Conservation (phyloP, 2,797 vertebrate species). For the Myotis planiceps region DNA sequence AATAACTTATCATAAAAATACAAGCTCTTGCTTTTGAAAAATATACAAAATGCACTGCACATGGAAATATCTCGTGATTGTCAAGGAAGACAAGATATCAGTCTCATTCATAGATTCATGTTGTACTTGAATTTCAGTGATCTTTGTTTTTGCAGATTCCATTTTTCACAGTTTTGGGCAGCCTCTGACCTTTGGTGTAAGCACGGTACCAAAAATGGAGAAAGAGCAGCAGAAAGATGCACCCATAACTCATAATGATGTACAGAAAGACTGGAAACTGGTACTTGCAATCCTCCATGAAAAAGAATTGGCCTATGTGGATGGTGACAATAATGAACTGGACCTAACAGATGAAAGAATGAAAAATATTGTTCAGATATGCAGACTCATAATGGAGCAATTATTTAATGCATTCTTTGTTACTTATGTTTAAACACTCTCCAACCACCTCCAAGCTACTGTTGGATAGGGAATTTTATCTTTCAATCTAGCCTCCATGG, state of each 20-base stretch:
- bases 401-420: not conserved
- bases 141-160: conserved; percentile 83
- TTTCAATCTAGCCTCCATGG: conserved; percentile 19
- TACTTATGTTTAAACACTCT: not conserved
- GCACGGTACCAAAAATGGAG: conserved; percentile 98
- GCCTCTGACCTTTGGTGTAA: conserved; percentile 96
- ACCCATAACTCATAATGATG: conserved; percentile 92
- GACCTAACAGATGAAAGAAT: conserved; percentile 85
- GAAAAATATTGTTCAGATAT: conserved; percentile 14
- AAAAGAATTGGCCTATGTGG: conserved; percentile 95
- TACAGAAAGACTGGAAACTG: conserved; percentile 95
- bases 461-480: not conserved
- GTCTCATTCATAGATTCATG: conserved; percentile 45
- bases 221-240: conserved; percentile 94
- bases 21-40: conserved; percentile 83
- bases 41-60: conserved; percentile 83
- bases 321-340: conserved; percentile 93
- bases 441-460: not conserved
- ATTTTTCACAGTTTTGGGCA: conserved; percentile 91
- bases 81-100: conserved; percentile 83
- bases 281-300: conserved; percentile 94
- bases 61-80: conserved; percentile 84
- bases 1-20: conserved; percentile 88
- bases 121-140: conserved; percentile 78
- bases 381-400: conserved; percentile 2